Base-by-base conservation (phyloP, 2,113 vertebrate species). In the Tor tambroides region DNA sequence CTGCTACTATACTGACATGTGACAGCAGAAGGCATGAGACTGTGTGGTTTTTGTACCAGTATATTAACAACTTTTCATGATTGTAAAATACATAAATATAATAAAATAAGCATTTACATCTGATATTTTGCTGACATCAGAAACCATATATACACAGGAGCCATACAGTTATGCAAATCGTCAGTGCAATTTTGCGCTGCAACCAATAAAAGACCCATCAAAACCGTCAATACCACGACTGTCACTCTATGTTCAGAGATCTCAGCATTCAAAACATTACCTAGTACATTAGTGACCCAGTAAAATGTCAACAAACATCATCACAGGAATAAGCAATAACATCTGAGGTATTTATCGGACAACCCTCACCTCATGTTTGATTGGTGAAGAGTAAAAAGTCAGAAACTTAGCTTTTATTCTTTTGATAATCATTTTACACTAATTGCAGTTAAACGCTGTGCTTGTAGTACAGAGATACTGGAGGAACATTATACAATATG, bases 81-180 rank as follows among this genome's bases (percentile, higher is more conserved):
- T 90, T 91, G 91, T 82, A 94, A 94, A 95, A 94, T 91, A 90
- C 92, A 93, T 92, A 92, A 93, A 94, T 91, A 93, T 89, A 89
- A 91, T 90, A 91, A 92, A 46, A 46, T 46, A 46, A 11, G 85
- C 91, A 94, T 94, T 92, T 95, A 94, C 92, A 94, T 91, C 86
- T 76, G 85, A 91, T 84, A 72, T 78, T 89, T 89, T 87, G 83
- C 83, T 87, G 91, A 93, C 90, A 92, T 86, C 85, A 89, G 91
- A 91, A 91, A 85, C 86, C 83, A 6, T 5, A 83, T 46, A 12
- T 46, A 46, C 43, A 11, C 43, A 46, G 43, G 43, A 46, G 43
- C 43, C 43, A 43, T 10, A 43, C 28, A 28, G n/a, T 86, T 84
- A 72, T 54, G 76, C 63, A 82, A 82, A 89, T 90, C 77, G 67